Evolutionary conservation across 2,113 vertebrate species (phyloP), one percentile per base, ranked within the genome.

Genomic region (Cephalopterus ornatus): DNA sequence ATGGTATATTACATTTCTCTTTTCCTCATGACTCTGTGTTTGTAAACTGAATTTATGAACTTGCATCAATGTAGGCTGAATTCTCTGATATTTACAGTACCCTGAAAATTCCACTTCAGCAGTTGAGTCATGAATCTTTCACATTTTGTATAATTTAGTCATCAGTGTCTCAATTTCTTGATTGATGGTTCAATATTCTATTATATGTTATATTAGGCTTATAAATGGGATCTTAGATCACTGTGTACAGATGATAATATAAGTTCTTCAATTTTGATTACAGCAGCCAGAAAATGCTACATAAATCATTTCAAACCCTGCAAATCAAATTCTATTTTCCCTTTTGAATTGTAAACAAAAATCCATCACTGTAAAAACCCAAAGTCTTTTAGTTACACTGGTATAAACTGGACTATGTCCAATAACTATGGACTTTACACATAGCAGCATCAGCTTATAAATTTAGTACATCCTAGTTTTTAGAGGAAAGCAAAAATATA

Each of bases 111-210:
- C 63, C 95, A 1, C 28, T 32, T 85, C 66, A 88, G 67, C 44
- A 88, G 35, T 1, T 96, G 44, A 93, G 65, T 92, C 49, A 86
- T 97, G 61, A 96, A 96, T 97, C 94, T 83, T 92, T 83, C 83
- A 81, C 63, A 78, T 80, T 96, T 89, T 93, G 80, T 95, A 75
- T 95, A 95, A 97, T 95, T 88, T 94, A 92, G 58, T 88, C 75
- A 92, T 89, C 66, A 73, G 49, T 78, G 78, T 89, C 83, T 95
- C 84, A 85, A 55, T 86, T 92, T 88, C 67, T 82, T 96, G 90
- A 97, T 84, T 92, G 71, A 95, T 97, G 89, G 46, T 71, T 68
- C 83, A 95, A 24, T 94, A 88, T 85, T 89, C 86, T 85, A 76
- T 95, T 93, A 76, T 89, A 71, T 81, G 39, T 95, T 89, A 52